phyloP scores from a whole-genome alignment of 2,888 invertebrate species.

The Leucozona laternaria region DNA sequence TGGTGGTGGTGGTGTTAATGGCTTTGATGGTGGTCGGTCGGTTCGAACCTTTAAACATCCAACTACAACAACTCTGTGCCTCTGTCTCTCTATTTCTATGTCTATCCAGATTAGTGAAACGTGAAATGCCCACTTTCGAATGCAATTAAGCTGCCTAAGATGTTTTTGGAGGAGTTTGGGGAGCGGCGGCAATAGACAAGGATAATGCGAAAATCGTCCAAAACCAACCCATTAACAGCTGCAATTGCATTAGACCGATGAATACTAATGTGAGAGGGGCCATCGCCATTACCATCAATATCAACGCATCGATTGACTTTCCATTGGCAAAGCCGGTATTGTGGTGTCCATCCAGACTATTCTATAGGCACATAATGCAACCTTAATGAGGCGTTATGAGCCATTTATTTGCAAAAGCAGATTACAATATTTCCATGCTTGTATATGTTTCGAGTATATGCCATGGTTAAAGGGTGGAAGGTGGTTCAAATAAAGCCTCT shows the following conservation, averaged over 20 bases:
- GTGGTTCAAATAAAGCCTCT: slow-evolving; percentile 36
- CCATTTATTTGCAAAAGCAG: slow-evolving; percentile 73
- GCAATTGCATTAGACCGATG: slow-evolving; percentile 63
- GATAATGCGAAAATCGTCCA: slow-evolving; percentile 66
- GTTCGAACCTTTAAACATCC: slow-evolving; percentile 33
- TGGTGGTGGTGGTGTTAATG: slow-evolving; percentile 55
- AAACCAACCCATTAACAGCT: slow-evolving; percentile 56
- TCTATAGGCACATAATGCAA: slow-evolving; percentile 64
- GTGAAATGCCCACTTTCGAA: slow-evolving; percentile 67
- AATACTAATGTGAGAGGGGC: slow-evolving; percentile 25
- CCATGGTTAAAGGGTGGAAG: not conserved
- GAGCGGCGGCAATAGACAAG: slow-evolving; percentile 20
- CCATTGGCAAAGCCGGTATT: slow-evolving; percentile 13
- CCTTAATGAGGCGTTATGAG: slow-evolving; percentile 76
- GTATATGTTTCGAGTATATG: not conserved
- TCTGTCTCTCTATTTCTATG: slow-evolving; percentile 9
- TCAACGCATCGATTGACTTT: slow-evolving; percentile 70
- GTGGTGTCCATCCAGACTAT: slow-evolving; percentile 45
- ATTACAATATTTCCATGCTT: slow-evolving; percentile 45
- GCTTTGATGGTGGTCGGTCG: slow-evolving; percentile 57
- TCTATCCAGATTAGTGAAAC: slow-evolving; percentile 56
- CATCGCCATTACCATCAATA: slow-evolving; percentile 45
- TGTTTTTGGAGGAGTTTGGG: slow-evolving; percentile 16
- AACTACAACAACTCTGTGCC: not conserved
- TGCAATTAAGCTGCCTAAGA: slow-evolving; percentile 70